Evolutionary conservation across 2,797 vertebrate genomes (phyloP).

Genomic region (Okamejei kenojei): DNA sequence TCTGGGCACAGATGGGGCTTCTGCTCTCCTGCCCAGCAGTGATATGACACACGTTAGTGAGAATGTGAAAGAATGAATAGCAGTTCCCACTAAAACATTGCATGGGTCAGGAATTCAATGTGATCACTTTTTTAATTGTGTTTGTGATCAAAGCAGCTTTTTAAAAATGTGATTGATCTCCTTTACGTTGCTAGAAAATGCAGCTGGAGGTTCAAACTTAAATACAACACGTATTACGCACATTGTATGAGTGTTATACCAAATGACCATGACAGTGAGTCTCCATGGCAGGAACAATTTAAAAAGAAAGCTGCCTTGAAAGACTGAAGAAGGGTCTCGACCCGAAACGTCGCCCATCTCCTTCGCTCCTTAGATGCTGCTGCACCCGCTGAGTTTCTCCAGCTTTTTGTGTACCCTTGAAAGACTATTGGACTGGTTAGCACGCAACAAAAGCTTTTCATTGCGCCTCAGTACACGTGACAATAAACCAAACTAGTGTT

Average conservation of each 20-base stretch:
- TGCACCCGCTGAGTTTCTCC: too few species aligned
- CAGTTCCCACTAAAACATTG: slow-evolving; percentile 1
- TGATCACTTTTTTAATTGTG: neutral
- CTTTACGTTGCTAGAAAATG: neutral
- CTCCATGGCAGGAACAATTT: neutral
- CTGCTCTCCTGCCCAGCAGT: neutral
- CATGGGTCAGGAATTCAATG: neutral
- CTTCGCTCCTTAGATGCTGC: too few species aligned
- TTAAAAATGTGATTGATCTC: neutral
- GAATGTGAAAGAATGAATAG: neutral
- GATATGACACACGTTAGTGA: neutral
- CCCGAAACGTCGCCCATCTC: too few species aligned
- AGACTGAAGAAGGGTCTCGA: too few species aligned
- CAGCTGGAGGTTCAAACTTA: neutral
- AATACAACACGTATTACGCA: neutral
- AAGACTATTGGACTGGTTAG: too few species aligned
- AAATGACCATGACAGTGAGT: neutral
- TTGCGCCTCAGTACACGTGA: too few species aligned
- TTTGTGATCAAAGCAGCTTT: neutral
- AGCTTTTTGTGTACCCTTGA: too few species aligned
- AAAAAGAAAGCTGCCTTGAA: neutral
- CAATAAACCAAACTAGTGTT: too few species aligned
- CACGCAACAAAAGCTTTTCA: too few species aligned
- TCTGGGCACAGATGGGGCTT: neutral
- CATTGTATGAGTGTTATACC: neutral